Conservation (phyloP, 2,888 invertebrate species). For the Agrochola macilenta region DNA sequence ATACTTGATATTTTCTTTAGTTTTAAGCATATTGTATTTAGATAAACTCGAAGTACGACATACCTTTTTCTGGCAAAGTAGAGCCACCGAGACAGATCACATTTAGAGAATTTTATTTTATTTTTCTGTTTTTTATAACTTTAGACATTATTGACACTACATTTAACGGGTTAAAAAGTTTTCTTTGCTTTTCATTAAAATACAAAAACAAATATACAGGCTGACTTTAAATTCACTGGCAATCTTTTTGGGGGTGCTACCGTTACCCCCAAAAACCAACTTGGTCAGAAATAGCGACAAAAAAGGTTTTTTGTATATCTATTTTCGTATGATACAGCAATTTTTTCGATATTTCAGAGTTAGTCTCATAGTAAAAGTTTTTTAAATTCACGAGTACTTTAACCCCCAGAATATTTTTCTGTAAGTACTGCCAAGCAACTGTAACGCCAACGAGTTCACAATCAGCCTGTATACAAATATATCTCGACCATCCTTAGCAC, state of each 20-base stretch:
- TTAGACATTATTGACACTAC: slow-evolving; percentile 21
- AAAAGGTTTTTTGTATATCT: not conserved
- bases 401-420: not conserved
- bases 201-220: slow-evolving; percentile 17
- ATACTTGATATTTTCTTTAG: slow-evolving; percentile 44
- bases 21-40: slow-evolving; percentile 36
- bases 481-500: slow-evolving; percentile 37
- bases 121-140: slow-evolving; percentile 7
- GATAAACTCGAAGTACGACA: slow-evolving; percentile 18
- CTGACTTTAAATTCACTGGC: slow-evolving; percentile 8
- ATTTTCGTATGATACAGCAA: not conserved
- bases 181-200: slow-evolving; percentile 16
- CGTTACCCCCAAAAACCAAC: not conserved
- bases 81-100: slow-evolving; percentile 11
- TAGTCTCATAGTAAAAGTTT: not conserved
- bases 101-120: slow-evolving; percentile 5
- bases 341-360: not conserved
- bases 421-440: not conserved
- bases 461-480: slow-evolving; percentile 1
- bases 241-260: not conserved
- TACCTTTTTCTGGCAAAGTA: slow-evolving; percentile 32
- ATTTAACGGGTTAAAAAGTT: too few relatives aligned
- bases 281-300: not conserved
- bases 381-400: not conserved
- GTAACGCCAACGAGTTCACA: not conserved